Conservation (phyloP, 2,888 invertebrate species). For the Periphyllus acericola region DNA sequence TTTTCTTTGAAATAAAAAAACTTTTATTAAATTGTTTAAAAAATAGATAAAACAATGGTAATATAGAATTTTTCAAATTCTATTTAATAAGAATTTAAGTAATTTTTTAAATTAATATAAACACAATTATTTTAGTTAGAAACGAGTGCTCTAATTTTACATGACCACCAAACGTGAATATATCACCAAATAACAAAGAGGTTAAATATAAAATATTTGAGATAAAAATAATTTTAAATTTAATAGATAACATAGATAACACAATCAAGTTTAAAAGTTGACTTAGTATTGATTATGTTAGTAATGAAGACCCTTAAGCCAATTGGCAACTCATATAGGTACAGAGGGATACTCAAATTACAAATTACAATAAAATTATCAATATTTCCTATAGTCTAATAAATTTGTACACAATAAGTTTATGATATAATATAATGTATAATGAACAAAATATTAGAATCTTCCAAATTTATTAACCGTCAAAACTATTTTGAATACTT, state of each 20-base stretch:
- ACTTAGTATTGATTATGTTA: conserved; percentile 32
- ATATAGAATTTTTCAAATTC: too few relatives aligned
- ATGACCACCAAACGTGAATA: too few relatives aligned
- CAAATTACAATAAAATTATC: conserved; percentile 8
- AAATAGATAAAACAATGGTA: background rate
- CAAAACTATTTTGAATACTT: too few relatives aligned
- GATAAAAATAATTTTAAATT: too few relatives aligned
- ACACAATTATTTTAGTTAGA: background rate
- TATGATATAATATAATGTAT: background rate
- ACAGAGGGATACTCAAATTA: background rate
- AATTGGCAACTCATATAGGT: conserved; percentile 16
- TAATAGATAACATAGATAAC: too few relatives aligned
- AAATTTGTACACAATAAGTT: too few relatives aligned
- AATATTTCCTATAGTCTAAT: background rate
- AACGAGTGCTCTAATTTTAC: background rate
- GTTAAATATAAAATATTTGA: too few relatives aligned
- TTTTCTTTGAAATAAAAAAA: background rate
- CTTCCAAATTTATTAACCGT: background rate
- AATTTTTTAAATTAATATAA: background rate
- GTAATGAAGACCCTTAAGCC: conserved; percentile 54
- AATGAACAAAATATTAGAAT: background rate
- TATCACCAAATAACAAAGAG: too few relatives aligned
- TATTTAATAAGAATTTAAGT: too few relatives aligned
- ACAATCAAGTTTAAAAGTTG: conserved; percentile 26
- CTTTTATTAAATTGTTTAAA: background rate